These are phyloP conservation scores for Eurytoma californica DNA, from an alignment of 2,888 invertebrate genomes.

Conservation along the genomic window DNA sequence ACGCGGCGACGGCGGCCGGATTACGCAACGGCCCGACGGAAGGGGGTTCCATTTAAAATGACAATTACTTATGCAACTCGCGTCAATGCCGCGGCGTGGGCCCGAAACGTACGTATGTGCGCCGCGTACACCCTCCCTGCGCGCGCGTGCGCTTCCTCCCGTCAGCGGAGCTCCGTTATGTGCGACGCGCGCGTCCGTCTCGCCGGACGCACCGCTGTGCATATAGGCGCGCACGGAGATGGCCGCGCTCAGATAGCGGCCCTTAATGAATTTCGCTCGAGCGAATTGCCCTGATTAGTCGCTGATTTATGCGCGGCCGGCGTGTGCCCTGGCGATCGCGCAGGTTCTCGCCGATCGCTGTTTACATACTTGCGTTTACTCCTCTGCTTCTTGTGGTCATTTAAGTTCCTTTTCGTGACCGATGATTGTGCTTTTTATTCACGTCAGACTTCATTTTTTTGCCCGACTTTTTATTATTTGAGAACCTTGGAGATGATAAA, in stretches of 20 bases:
- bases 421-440: too few relatives aligned
- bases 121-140: too few relatives aligned
- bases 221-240: background rate
- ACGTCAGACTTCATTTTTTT: too few relatives aligned
- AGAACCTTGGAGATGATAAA: too few relatives aligned
- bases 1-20: slow-evolving; percentile 21
- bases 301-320: background rate
- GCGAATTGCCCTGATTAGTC: slow-evolving; percentile 7
- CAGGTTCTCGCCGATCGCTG: background rate
- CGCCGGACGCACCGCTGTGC: too few relatives aligned
- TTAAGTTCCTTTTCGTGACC: too few relatives aligned
- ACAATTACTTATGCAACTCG: slow-evolving; percentile 71
- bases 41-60: slow-evolving; percentile 65
- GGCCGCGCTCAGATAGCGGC: background rate
- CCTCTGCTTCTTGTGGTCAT: too few relatives aligned
- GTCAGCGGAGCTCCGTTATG: too few relatives aligned
- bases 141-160: too few relatives aligned
- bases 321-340: background rate
- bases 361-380: background rate
- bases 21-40: slow-evolving; percentile 44
- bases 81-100: slow-evolving; percentile 32
- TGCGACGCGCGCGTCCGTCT: too few relatives aligned
- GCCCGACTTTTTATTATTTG: too few relatives aligned
- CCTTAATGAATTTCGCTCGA: slow-evolving; percentile 10
- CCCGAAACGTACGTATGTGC: slow-evolving; percentile 23